Percentiles rank a stretch among this genome's conserved stretches.
Evolutionary conservation across 2,888 invertebrate genomes (phyloP).

Genomic region (Tetrapedia diversipes): DNA sequence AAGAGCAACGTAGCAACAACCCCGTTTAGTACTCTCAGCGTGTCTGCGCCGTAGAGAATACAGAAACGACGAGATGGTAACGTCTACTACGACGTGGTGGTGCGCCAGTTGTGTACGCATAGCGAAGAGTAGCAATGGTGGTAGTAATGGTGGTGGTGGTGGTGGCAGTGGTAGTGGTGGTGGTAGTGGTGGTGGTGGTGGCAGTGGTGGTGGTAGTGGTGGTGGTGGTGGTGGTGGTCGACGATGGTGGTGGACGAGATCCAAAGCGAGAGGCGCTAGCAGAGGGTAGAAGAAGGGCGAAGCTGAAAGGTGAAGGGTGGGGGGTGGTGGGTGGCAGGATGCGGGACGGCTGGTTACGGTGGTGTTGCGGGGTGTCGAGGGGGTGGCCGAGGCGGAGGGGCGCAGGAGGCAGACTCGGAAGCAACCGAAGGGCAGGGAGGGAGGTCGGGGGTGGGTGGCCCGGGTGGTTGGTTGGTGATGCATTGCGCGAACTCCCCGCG

Average conservation of each 20-base stretch:
- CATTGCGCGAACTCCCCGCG: slow-evolving; percentile 82
- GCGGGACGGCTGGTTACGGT: slow-evolving; percentile 73
- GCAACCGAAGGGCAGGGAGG: slow-evolving; percentile 25
- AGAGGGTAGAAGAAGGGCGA: slow-evolving; percentile 56
- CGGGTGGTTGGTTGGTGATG: slow-evolving; percentile 80
- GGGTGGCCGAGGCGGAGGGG: slow-evolving; percentile 59
- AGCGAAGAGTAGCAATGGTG: too few relatives aligned
- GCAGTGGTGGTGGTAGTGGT: slow-evolving; percentile 53
- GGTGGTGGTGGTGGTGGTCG: slow-evolving; percentile 39
- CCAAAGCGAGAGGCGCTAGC: slow-evolving; percentile 17
- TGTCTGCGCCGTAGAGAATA: slow-evolving; percentile 71
- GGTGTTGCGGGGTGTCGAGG: slow-evolving; percentile 77
- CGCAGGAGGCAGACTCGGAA: slow-evolving; percentile 41
- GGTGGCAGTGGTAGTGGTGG: slow-evolving; percentile 30
- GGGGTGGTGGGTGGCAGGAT: slow-evolving; percentile 66
- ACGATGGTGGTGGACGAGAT: slow-evolving; percentile 63
- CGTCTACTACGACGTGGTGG: slow-evolving; percentile 31
- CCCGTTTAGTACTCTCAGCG: slow-evolving; percentile 76
- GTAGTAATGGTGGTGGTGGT: slow-evolving; percentile 23
- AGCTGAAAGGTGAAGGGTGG: slow-evolving; percentile 68
- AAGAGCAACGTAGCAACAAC: slow-evolving; percentile 77
- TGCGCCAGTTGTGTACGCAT: too few relatives aligned
- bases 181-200: slow-evolving; percentile 44
- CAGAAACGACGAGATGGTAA: slow-evolving; percentile 57
- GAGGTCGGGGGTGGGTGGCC: slow-evolving; percentile 63